Percentiles rank a stretch among this genome's conserved stretches.
Evolutionary conservation across 2,888 invertebrate species (phyloP).

Genomic region (Melanargia galathea): DNA sequence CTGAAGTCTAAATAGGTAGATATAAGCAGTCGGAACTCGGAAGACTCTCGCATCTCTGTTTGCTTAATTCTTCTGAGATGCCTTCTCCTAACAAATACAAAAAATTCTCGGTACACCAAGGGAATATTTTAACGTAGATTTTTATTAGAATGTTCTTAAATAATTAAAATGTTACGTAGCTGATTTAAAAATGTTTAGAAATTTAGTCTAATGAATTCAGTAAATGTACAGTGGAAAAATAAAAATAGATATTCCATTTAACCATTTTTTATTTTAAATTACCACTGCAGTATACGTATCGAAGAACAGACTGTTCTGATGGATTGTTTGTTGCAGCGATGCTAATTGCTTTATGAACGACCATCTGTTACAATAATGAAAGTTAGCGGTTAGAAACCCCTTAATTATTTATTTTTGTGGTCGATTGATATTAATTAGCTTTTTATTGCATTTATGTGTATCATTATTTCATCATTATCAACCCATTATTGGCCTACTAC

Average conservation of each 20-base stretch:
- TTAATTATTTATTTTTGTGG: neutral
- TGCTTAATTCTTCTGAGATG: neutral
- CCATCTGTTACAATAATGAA: constrained; percentile 16
- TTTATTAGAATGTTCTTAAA: too few relatives aligned
- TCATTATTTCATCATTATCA: too few relatives aligned
- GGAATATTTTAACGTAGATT: too few relatives aligned
- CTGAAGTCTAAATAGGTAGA: constrained; percentile 7
- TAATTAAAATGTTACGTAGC: too few relatives aligned
- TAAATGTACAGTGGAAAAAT: too few relatives aligned
- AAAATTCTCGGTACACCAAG: too few relatives aligned
- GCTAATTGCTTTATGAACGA: constrained; percentile 4
- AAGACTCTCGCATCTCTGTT: neutral
- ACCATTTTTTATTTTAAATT: neutral
- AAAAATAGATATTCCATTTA: neutral
- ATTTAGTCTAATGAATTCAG: too few relatives aligned
- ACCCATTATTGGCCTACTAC: too few relatives aligned
- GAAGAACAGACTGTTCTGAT: neutral
- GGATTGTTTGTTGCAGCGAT: constrained; percentile 3
- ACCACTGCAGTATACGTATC: neutral
- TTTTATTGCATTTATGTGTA: too few relatives aligned
- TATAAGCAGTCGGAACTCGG: neutral
- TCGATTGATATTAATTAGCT: neutral
- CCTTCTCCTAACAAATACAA: too few relatives aligned
- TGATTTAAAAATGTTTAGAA: too few relatives aligned
- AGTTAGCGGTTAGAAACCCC: neutral